Evolutionary conservation across 2,888 invertebrate genomes (phyloP).

Genomic region (Formica aserva): DNA sequence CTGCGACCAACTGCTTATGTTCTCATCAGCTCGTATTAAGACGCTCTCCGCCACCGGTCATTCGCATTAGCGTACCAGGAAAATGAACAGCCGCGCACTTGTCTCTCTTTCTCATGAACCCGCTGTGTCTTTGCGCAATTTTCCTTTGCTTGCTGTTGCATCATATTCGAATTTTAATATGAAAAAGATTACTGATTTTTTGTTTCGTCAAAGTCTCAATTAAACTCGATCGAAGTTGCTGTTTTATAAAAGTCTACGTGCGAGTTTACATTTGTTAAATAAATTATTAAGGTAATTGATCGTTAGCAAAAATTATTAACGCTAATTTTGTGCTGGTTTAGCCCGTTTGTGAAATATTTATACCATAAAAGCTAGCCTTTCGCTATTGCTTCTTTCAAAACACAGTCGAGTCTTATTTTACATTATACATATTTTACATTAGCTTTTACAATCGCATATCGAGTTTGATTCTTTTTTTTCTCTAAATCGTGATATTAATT

Average conservation of each 20-base stretch:
- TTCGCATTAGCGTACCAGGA: conserved; percentile 68
- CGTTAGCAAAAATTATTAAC: neutral
- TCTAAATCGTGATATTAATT: conserved; percentile 35
- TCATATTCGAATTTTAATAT: neutral
- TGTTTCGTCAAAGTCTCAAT: neutral
- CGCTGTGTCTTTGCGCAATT: neutral
- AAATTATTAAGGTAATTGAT: neutral
- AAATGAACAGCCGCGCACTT: conserved; percentile 63
- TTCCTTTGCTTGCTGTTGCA: neutral
- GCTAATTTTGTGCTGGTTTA: neutral
- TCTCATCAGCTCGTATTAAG: conserved; percentile 73
- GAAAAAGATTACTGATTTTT: neutral
- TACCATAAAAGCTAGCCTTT: neutral
- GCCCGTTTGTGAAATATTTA: neutral
- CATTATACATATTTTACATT: neutral
- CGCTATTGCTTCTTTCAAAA: conserved; percentile 9
- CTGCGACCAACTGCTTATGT: conserved; percentile 67
- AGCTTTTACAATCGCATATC: conserved; percentile 17
- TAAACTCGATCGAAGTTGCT: neutral
- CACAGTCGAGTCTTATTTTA: neutral
- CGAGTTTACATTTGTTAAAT: neutral
- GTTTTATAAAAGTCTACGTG: neutral
- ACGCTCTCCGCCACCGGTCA: conserved; percentile 68
- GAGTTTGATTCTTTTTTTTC: neutral
- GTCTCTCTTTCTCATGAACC: conserved; percentile 9